Percentiles rank a stretch among this genome's conserved stretches.
These are phyloP conservation scores for Paramisgurnus dabryanus DNA, from an alignment of 2,113 vertebrate genomes.

Conservation along the genomic window DNA sequence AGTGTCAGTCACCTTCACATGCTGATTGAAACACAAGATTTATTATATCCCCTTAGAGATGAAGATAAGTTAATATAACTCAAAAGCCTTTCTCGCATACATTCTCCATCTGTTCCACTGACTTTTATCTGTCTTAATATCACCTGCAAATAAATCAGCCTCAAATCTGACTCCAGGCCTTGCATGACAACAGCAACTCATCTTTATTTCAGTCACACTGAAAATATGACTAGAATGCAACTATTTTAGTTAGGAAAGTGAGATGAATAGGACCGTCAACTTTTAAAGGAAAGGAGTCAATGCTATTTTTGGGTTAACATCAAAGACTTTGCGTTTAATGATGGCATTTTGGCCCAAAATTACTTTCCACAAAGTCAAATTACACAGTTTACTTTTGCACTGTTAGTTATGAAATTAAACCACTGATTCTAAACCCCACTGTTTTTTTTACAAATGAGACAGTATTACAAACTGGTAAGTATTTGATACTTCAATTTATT, in stretches of 20 bases:
- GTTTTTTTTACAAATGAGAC: neutral
- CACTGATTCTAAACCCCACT: too few relatives aligned
- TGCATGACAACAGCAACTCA: neutral
- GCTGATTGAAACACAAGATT: conserved; percentile 43
- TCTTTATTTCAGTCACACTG: neutral
- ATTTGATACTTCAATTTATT: conserved; percentile 15
- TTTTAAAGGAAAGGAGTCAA: neutral
- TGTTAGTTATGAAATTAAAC: too few relatives aligned
- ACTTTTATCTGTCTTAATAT: neutral
- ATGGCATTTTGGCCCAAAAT: too few relatives aligned
- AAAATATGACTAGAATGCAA: neutral
- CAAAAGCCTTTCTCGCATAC: neutral
- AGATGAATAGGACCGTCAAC: neutral
- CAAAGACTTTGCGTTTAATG: too few relatives aligned
- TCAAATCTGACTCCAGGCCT: neutral
- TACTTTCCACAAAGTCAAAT: too few relatives aligned
- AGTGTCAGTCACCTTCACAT: conserved; percentile 42
- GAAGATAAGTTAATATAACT: conserved; percentile 1
- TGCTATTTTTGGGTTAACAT: neutral
- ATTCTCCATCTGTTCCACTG: neutral
- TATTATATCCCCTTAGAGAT: neutral
- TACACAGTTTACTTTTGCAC: too few relatives aligned
- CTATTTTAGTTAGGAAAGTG: neutral
- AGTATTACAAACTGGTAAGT: neutral
- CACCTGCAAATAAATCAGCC: neutral